Conservation (phyloP, 2,888 invertebrate genomes). For the Laothoe populi region DNA sequence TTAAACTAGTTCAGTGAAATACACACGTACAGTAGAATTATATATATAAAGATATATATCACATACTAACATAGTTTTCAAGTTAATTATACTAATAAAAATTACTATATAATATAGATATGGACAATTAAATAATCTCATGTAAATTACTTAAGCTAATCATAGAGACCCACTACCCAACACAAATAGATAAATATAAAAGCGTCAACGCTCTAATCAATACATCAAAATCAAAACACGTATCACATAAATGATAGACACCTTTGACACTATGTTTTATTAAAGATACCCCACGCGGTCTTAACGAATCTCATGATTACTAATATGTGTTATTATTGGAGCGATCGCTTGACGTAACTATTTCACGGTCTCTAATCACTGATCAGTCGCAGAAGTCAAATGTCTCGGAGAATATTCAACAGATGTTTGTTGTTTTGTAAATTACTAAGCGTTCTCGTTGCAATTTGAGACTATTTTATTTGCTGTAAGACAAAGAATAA, state of each 20-base stretch:
- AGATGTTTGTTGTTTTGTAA: constrained; percentile 9
- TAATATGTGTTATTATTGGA: constrained; percentile 30
- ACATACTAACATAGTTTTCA: no score
- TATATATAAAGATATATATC: no score
- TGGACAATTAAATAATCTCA: no score
- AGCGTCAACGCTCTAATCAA: background rate
- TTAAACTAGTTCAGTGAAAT: no score
- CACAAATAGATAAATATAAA: background rate
- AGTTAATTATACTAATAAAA: no score
- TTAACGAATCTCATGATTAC: constrained; percentile 16
- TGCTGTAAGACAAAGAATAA: background rate
- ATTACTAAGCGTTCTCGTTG: background rate
- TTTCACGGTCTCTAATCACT: constrained; percentile 28
- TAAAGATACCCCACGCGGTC: constrained; percentile 33
- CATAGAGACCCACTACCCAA: no score
- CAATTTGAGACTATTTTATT: background rate
- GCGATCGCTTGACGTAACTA: constrained; percentile 39
- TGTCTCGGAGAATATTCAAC: constrained; percentile 4
- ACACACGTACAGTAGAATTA: no score
- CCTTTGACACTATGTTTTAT: constrained; percentile 17
- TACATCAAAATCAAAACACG: background rate
- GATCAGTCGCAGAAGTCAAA: constrained; percentile 36
- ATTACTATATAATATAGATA: no score
- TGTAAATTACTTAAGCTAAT: no score
- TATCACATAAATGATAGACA: background rate